Evolutionary conservation across 1,140 invertebrate genomes (phyloP), one percentile per base, ranked within the genome.

Genomic region (Geopemphigus sp.): DNA sequence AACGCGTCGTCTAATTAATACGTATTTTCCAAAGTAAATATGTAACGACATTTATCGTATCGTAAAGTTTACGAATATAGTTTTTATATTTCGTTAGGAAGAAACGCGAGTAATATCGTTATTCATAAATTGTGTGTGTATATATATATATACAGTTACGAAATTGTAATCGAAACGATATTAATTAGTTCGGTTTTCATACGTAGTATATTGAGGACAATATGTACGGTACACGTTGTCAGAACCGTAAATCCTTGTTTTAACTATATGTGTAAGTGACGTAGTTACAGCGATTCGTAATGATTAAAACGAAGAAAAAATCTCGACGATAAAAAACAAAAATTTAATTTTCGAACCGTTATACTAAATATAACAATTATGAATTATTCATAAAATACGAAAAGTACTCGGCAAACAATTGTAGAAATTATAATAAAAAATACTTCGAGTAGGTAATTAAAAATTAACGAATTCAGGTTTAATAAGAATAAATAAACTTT

Each of bases 331-430:
- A 45, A 68, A 64, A n/a, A 64, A 64, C n/a, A 64, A 11, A 64
- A 64, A 64, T 45, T n/a, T 0, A 39, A 64, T 64, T 14, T 39
- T 64, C 19, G 12, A 22, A 39, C 19, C 22, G 64, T 68, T 47
- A 68, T 68, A 68, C 39, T 68, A 45, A 68, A 47, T 12, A 68
- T 68, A 1, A 22, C 11, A 24, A 15, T 68, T 47, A 47, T 64
- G 64, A 68, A 68, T 68, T 24, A 68, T 68, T 45, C 32, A 68
- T 47, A 24, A 5, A 47, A 47, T 47, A 68, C 22, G 22, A 68
- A 39, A 45, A 64, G 63, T 45, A n/a, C 19, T 64, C 19, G 3
- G n/a, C 11, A 64, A 64, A 64, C 19, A 64, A 64, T 64, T 64
- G 63, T 12, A 64, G 12, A 64, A 64, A 45, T 45, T 32, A 64